These are phyloP conservation scores for Setophaga kirtlandii DNA, from an alignment of 2,113 vertebrate genomes.

Conservation along the genomic window DNA sequence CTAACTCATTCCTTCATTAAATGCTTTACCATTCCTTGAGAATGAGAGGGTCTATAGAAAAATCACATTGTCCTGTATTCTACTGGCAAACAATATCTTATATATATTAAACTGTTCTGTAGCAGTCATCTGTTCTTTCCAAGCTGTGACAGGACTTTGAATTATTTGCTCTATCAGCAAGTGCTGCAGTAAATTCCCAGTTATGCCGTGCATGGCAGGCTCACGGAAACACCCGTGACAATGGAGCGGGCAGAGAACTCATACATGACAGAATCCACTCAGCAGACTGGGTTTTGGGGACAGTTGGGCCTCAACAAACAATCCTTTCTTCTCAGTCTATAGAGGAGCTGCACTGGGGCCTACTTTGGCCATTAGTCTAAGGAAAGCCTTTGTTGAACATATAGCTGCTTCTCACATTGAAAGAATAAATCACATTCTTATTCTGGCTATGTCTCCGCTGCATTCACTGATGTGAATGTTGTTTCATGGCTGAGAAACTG, in stretches of 20 bases:
- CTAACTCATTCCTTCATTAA: constrained; percentile 30
- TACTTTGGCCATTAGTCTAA: constrained; percentile 62
- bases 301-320: constrained; percentile 61
- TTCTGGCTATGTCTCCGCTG: constrained; percentile 53
- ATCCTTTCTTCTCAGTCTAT: constrained; percentile 60
- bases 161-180: constrained; percentile 43
- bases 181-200: constrained; percentile 7
- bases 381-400: constrained; percentile 59
- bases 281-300: constrained; percentile 31
- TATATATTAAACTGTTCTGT: constrained; percentile 17
- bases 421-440: constrained; percentile 69
- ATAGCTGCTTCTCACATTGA: constrained; percentile 59
- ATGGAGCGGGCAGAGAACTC: constrained; percentile 45
- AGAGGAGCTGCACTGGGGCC: constrained; percentile 33
- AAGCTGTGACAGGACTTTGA: constrained; percentile 35
- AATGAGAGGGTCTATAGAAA: background rate
- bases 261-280: constrained; percentile 38
- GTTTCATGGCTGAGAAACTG: constrained; percentile 44
- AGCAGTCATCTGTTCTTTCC: constrained; percentile 54
- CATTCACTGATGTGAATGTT: constrained; percentile 60
- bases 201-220: background rate
- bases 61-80: constrained; percentile 2
- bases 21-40: constrained; percentile 16
- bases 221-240: constrained; percentile 31
- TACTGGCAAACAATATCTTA: background rate